Evolutionary conservation across 2,888 invertebrate genomes (phyloP).

Genomic region (Lordiphosa andalusiaca): DNA sequence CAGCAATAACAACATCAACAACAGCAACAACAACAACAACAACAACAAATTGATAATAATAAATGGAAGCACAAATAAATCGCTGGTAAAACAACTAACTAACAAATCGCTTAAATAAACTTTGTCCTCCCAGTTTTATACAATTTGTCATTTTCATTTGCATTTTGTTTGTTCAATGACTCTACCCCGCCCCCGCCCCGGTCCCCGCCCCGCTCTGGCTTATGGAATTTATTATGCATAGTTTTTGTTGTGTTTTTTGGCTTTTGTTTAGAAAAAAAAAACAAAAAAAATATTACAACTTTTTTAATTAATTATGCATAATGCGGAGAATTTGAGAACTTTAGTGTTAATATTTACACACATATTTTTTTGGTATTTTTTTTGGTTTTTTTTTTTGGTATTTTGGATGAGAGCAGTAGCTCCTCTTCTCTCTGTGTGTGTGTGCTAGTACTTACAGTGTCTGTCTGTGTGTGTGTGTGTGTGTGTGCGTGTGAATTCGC

Average conservation of each 20-base stretch:
- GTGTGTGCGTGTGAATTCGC: neutral
- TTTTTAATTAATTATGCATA: constrained; percentile 54
- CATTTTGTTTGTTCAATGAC: constrained; percentile 51
- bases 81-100: constrained; percentile 29
- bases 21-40: neutral
- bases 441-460: constrained; percentile 53
- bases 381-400: no score
- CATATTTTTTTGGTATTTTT: constrained; percentile 2
- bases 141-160: constrained; percentile 67
- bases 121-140: constrained; percentile 50
- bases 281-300: neutral
- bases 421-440: neutral
- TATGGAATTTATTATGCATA: constrained; percentile 65
- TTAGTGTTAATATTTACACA: constrained; percentile 36
- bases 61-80: constrained; percentile 6
- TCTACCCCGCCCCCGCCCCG: neutral
- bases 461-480: constrained; percentile 13
- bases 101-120: constrained; percentile 74
- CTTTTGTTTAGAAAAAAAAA: constrained; percentile 8
- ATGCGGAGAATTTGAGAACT: constrained; percentile 10
- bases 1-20: no score
- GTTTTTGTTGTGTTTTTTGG: constrained; percentile 50
- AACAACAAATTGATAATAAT: neutral
- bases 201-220: neutral
- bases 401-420: no score